Evolutionary conservation across 92 coral and sea anemone species (phyloP).

Genomic region (Phymanthus crucifer): DNA sequence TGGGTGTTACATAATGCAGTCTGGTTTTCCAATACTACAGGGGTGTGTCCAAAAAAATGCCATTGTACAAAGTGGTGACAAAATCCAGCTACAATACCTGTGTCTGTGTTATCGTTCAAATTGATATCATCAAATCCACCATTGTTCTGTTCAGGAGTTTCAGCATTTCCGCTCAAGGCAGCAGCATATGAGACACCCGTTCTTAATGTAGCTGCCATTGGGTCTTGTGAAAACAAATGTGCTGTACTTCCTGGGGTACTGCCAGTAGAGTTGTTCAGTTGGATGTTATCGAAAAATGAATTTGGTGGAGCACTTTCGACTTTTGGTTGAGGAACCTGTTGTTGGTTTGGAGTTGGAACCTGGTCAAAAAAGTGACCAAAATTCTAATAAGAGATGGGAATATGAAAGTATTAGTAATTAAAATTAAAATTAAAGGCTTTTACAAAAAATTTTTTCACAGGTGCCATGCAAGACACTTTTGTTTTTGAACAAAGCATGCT

Average conservation of each 20-base stretch:
- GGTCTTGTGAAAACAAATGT: not conserved
- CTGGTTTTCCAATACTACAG: no score
- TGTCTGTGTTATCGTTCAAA: not conserved
- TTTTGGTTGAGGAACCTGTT: not conserved
- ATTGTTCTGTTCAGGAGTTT: not conserved
- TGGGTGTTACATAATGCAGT: no score
- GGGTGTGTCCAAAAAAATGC: no score
- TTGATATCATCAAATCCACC: constrained; percentile 24
- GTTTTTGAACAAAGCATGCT: no score
- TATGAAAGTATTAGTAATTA: no score
- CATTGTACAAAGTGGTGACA: no score
- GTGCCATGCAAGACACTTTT: no score
- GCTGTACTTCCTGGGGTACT: not conserved
- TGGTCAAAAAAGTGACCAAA: constrained; percentile 12
- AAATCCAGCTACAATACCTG: not conserved
- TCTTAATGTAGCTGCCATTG: not conserved
- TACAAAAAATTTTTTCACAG: no score
- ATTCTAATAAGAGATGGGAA: not conserved
- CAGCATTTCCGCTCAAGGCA: constrained; percentile 17
- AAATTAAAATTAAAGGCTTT: not conserved
- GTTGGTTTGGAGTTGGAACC: not conserved
- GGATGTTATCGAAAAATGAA: not conserved
- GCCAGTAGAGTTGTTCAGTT: not conserved
- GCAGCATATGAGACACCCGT: constrained; percentile 34
- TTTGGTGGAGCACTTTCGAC: constrained; percentile 1